These are phyloP conservation scores for Nipponia nippon DNA, from an alignment of 2,113 vertebrate genomes.

Conservation along the genomic window DNA sequence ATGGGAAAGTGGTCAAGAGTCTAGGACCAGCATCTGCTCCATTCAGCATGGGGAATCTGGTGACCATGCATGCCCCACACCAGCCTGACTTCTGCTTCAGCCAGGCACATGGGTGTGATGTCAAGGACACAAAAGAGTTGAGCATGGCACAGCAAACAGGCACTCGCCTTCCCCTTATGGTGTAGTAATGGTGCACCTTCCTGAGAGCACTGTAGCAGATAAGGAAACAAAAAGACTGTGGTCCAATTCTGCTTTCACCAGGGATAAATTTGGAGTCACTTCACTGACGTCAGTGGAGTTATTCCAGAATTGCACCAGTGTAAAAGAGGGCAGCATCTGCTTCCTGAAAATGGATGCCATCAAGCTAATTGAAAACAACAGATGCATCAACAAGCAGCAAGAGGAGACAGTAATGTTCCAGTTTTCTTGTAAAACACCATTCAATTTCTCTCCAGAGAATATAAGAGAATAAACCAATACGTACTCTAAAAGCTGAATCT, in stretches of 20 bases:
- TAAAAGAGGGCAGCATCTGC: slow-evolving; percentile 64
- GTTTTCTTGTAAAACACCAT: slow-evolving; percentile 53
- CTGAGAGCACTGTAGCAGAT: neutral
- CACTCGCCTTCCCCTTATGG: neutral
- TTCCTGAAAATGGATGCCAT: slow-evolving; percentile 73
- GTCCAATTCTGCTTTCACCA: neutral
- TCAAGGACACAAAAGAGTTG: neutral
- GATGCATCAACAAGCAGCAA: slow-evolving; percentile 60
- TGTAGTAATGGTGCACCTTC: neutral
- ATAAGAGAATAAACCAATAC: neutral
- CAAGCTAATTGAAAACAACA: slow-evolving; percentile 64
- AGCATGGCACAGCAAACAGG: neutral
- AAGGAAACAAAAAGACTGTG: neutral
- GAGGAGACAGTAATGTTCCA: slow-evolving; percentile 31
- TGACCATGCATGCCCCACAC: accelerated
- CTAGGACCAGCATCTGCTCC: neutral
- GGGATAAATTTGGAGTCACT: slow-evolving; percentile 61
- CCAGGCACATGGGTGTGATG: neutral
- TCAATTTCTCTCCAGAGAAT: slow-evolving; percentile 27
- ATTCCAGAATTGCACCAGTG: slow-evolving; percentile 33
- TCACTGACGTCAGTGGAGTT: slow-evolving; percentile 51
- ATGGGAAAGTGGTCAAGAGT: neutral
- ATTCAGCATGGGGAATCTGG: neutral
- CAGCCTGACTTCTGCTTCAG: neutral
- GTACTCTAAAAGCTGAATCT: neutral